Conservation (phyloP, 2,113 vertebrate genomes). For the Callipepla californica region DNA sequence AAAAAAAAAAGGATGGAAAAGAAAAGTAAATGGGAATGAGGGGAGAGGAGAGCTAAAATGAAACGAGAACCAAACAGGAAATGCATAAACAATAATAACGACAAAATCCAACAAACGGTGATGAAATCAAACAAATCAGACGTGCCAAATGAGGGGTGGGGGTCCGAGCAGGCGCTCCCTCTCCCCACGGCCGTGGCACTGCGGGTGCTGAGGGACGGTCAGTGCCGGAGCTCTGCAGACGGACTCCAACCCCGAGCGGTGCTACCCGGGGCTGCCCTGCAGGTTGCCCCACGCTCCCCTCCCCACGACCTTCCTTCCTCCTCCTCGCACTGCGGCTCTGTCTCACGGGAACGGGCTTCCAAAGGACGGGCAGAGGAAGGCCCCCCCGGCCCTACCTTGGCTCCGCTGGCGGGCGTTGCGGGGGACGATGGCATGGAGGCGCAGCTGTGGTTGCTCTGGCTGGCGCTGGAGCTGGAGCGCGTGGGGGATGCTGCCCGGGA, state of each 20-base stretch:
- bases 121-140: slow-evolving; percentile 66
- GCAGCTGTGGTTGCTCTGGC: slow-evolving; percentile 95
- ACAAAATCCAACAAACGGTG: background rate
- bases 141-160: background rate
- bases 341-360: background rate
- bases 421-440: slow-evolving; percentile 94
- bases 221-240: background rate
- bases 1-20: slow-evolving; percentile 18
- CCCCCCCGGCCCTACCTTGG: slow-evolving; percentile 79
- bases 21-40: background rate
- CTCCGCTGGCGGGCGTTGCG: slow-evolving; percentile 89
- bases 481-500: slow-evolving; percentile 95
- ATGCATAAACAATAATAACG: slow-evolving; percentile 53
- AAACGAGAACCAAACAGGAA: slow-evolving; percentile 48
- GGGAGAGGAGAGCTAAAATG: background rate
- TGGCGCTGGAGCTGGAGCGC: slow-evolving; percentile 94
- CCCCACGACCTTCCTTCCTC: background rate
- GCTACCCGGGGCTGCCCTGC: background rate
- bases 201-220: no score
- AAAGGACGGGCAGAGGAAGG: background rate
- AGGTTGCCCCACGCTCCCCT: background rate
- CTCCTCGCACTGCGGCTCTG: background rate
- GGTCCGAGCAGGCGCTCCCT: background rate
- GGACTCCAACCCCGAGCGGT: background rate
- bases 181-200: background rate